Percentiles rank a stretch among this genome's conserved stretches.
These are phyloP conservation scores for Limonius californicus DNA, from an alignment of 1,140 invertebrate genomes.

Conservation along the genomic window DNA sequence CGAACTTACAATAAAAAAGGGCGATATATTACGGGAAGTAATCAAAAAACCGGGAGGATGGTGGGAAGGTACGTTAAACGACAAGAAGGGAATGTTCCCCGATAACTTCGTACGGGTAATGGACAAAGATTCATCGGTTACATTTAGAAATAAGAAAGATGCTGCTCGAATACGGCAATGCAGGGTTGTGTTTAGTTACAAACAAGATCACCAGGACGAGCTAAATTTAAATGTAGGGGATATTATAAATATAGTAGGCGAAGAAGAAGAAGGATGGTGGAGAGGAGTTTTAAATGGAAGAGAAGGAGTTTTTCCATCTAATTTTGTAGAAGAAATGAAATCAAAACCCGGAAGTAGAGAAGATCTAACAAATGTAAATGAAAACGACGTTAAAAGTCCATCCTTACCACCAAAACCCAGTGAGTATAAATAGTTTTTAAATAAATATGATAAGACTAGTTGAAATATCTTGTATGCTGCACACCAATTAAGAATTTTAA, in stretches of 20 bases:
- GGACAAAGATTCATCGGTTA: slow-evolving; percentile 28
- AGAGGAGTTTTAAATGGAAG: slow-evolving; percentile 70
- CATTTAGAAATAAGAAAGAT: slow-evolving; percentile 31
- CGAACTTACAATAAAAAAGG: slow-evolving; percentile 82
- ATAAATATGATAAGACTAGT: background rate
- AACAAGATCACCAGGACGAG: slow-evolving; percentile 89
- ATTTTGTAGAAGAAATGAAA: slow-evolving; percentile 78
- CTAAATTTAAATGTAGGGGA: slow-evolving; percentile 81
- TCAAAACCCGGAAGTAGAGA: slow-evolving; percentile 33
- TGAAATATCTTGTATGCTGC: too few species aligned
- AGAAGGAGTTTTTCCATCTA: slow-evolving; percentile 87
- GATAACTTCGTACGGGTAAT: slow-evolving; percentile 90
- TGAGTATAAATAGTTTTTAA: slow-evolving; percentile 40
- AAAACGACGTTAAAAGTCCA: slow-evolving; percentile 40
- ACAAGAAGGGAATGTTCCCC: slow-evolving; percentile 92
- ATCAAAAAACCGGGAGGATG: slow-evolving; percentile 86
- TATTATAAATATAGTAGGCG: slow-evolving; percentile 80
- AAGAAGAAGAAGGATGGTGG: slow-evolving; percentile 91
- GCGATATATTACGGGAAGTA: slow-evolving; percentile 83
- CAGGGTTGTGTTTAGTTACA: slow-evolving; percentile 86
- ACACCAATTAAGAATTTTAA: too few species aligned
- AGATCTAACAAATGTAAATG: slow-evolving; percentile 33
- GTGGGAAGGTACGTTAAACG: slow-evolving; percentile 91
- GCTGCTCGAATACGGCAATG: slow-evolving; percentile 57
- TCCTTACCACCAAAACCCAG: slow-evolving; percentile 60